These are phyloP conservation scores for Phortica variegata DNA, from an alignment of 1,140 invertebrate genomes.

Conservation along the genomic window DNA sequence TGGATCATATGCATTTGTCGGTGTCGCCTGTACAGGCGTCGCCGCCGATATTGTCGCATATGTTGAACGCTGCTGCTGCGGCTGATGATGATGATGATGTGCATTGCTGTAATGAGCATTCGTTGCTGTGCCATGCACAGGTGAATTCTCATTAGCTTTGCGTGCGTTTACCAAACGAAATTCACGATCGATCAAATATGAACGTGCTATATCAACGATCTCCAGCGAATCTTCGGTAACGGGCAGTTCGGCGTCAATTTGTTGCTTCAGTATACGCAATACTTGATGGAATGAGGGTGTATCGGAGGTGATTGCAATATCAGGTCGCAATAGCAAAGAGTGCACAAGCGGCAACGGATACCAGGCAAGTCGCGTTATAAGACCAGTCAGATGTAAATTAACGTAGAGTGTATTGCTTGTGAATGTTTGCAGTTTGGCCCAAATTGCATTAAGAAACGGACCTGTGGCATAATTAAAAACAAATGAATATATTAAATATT, in stretches of 20 bases:
- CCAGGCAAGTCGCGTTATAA: slow-evolving; percentile 81
- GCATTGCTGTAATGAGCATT: background rate
- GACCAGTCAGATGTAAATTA: slow-evolving; percentile 85
- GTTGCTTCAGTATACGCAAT: slow-evolving; percentile 79
- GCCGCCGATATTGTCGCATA: slow-evolving; percentile 46
- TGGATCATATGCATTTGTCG: slow-evolving; percentile 57
- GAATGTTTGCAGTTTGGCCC: slow-evolving; percentile 82
- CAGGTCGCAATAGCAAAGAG: slow-evolving; percentile 84
- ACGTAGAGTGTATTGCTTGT: slow-evolving; percentile 81
- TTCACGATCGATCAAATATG: slow-evolving; percentile 75
- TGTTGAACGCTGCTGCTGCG: slow-evolving; percentile 26
- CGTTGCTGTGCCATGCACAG: slow-evolving; percentile 27
- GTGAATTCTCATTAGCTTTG: slow-evolving; percentile 63
- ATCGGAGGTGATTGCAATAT: slow-evolving; percentile 83
- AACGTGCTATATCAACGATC: slow-evolving; percentile 72
- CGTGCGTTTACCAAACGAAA: slow-evolving; percentile 70
- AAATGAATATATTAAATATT: background rate
- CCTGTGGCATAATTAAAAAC: slow-evolving; percentile 58
- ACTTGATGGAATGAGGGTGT: slow-evolving; percentile 90
- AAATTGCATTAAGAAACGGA: slow-evolving; percentile 79
- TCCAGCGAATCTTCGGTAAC: slow-evolving; percentile 70
- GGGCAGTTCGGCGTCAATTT: slow-evolving; percentile 76
- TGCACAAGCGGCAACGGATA: slow-evolving; percentile 86
- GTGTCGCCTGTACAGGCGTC: slow-evolving; percentile 49
- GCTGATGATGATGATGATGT: slow-evolving; percentile 17